Base-by-base conservation (phyloP, 2,113 vertebrate species). In the Lepisosteus oculatus region DNA sequence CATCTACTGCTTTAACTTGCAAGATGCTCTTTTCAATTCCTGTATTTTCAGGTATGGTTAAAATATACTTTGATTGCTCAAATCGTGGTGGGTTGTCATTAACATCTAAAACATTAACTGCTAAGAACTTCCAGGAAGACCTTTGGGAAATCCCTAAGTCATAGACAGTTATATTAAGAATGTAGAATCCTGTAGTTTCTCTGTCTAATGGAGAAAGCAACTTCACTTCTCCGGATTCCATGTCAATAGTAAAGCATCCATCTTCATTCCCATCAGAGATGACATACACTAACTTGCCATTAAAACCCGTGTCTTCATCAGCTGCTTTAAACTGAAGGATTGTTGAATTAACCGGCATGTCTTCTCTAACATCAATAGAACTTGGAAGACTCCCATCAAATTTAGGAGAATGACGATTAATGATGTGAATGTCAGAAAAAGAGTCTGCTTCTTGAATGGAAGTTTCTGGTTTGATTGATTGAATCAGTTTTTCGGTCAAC, bases 61-160 rank as follows among this genome's bases (percentile, higher is more conserved):
- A 72, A 78, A 95, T 92, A 67, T 95, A 97, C 44, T 90, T 92
- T 41, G 89, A 88, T n/a, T 93, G 92, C 65, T 92, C 79, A 74
- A 99, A 99, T 71, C 80, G 74, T 43, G 97, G 97, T 2, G 89
- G 84, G 4, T 97, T 95, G 76, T 99, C 97, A 14, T 99, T 99
- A 73, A 88, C 88, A 80, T 99, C 97, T 80, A 94, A 70, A 70
- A 99, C 85, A n/a, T 92, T 95, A 69, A 99, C 92, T 0, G 93
- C 94, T 67, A 99, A 66, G 0, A 96, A 88, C 77, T 95, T 98
- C 97, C 97, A 99, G 0, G 93, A 91, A 0, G 95, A 95, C 45
- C 83, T 95, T 56, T 93, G 96, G 29, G 95, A 96, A 3, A 42
- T 89, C 68, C 97, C 97, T 43, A 98, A 87, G 74, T 99, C 97